A percentile compares a stretch with the other conserved stretches of the same genome.
These are phyloP conservation scores for Hyles euphorbiae DNA, from an alignment of 1,140 invertebrate genomes.

Conservation along the genomic window DNA sequence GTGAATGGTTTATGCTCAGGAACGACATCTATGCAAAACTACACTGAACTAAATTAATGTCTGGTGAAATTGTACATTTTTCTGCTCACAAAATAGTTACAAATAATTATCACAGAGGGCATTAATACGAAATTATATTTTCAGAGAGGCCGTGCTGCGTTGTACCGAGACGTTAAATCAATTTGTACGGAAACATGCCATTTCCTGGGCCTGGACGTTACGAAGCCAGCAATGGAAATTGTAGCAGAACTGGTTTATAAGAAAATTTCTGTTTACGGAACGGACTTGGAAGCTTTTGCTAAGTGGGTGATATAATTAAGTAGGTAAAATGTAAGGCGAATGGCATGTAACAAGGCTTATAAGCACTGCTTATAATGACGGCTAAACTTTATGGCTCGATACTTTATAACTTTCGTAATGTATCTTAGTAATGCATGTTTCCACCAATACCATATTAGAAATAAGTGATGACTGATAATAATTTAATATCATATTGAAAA, in stretches of 20 bases:
- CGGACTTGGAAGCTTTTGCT: slow-evolving; percentile 76
- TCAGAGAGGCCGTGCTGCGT: slow-evolving; percentile 67
- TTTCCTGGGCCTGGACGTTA: slow-evolving; percentile 60
- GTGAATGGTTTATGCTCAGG: no score
- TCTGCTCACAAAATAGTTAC: no score
- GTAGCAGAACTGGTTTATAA: slow-evolving; percentile 73
- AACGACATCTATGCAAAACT: neutral
- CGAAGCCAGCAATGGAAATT: slow-evolving; percentile 66
- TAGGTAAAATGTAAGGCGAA: no score
- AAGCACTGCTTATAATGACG: no score
- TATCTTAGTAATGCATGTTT: no score
- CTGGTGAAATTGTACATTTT: no score
- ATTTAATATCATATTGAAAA: no score
- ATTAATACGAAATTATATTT: slow-evolving; percentile 26
- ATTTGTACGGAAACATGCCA: slow-evolving; percentile 70
- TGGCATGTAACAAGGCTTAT: no score
- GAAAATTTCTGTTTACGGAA: slow-evolving; percentile 67
- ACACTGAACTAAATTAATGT: neutral
- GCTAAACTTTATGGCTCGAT: no score
- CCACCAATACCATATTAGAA: no score
- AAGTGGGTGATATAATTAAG: slow-evolving; percentile 55
- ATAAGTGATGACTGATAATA: no score
- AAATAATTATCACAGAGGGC: slow-evolving; percentile 15
- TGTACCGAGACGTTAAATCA: slow-evolving; percentile 61
- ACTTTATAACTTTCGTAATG: no score